These are phyloP conservation scores for Erynnis tages DNA, from an alignment of 2,888 invertebrate genomes.

Conservation along the genomic window DNA sequence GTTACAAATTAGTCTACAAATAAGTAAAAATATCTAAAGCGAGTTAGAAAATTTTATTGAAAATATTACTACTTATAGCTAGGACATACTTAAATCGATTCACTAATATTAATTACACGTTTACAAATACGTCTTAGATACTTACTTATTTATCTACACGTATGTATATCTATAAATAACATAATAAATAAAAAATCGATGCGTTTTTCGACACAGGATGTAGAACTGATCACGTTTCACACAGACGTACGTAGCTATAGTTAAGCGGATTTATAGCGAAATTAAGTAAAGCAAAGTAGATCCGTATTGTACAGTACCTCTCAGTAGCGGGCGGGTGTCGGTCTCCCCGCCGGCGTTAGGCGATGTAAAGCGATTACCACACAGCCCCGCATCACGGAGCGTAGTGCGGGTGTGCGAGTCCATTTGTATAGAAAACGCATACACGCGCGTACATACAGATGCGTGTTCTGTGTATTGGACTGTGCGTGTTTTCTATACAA, in stretches of 20 bases:
- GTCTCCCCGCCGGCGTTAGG: neutral
- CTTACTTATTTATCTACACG: conserved; percentile 12
- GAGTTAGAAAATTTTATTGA: conserved; percentile 22
- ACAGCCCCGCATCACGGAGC: too few species aligned
- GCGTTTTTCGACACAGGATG: neutral
- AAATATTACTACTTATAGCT: conserved; percentile 12
- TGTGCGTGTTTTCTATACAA: too few species aligned
- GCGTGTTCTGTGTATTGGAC: too few species aligned
- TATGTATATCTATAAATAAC: neutral
- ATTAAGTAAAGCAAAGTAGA: conserved; percentile 9
- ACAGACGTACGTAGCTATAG: conserved; percentile 5
- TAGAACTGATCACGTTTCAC: conserved; percentile 3
- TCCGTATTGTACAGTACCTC: conserved; percentile 14
- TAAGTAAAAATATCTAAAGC: conserved; percentile 21
- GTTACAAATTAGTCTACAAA: conserved; percentile 13
- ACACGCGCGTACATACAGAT: too few species aligned
- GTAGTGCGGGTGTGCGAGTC: too few species aligned
- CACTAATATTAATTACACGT: neutral
- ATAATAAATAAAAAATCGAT: neutral
- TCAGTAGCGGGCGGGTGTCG: neutral
- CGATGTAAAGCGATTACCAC: too few species aligned
- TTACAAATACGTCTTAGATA: conserved; percentile 9
- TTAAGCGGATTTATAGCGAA: conserved; percentile 18
- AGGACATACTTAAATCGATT: conserved; percentile 5
- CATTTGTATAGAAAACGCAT: too few species aligned